A percentile compares a stretch with the other conserved stretches of the same genome.
Conservation (phyloP, 64 coral and sea anemone genomes). For the Stichodactyla helianthus region DNA sequence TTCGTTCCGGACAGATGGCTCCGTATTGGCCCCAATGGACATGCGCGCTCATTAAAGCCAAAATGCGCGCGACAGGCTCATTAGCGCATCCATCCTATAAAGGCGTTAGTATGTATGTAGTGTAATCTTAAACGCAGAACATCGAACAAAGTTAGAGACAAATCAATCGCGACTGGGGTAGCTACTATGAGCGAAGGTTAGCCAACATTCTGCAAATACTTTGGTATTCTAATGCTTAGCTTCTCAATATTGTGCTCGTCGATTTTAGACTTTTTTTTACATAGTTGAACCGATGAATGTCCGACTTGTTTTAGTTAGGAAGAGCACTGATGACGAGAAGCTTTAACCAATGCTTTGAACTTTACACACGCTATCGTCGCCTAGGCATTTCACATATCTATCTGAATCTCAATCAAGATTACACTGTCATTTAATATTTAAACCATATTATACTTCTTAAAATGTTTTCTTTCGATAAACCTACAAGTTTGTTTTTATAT, state of each 20-base stretch:
- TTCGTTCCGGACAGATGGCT: neutral
- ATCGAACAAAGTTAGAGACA: constrained; percentile 20
- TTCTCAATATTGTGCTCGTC: neutral
- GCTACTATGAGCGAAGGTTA: neutral
- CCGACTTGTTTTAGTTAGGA: neutral
- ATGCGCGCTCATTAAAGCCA: constrained; percentile 16
- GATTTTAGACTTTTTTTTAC: neutral
- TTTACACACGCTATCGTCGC: neutral
- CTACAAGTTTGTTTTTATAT: neutral
- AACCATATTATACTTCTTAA: neutral
- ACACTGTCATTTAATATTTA: neutral
- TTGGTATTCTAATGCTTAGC: neutral
- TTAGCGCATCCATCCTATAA: neutral
- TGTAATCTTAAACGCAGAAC: neutral
- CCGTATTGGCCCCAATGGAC: neutral
- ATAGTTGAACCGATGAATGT: neutral
- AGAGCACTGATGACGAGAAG: neutral
- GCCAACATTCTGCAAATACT: neutral
- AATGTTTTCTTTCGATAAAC: neutral
- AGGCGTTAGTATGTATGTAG: constrained; percentile 14
- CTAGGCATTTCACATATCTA: neutral
- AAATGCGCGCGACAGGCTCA: neutral
- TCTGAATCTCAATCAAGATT: neutral
- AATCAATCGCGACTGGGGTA: too few relatives aligned
- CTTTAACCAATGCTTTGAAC: constrained; percentile 9